A percentile compares a stretch with the other conserved stretches of the same genome.
Conservation (phyloP, 2,888 invertebrate genomes). For the Aquatica leii region DNA sequence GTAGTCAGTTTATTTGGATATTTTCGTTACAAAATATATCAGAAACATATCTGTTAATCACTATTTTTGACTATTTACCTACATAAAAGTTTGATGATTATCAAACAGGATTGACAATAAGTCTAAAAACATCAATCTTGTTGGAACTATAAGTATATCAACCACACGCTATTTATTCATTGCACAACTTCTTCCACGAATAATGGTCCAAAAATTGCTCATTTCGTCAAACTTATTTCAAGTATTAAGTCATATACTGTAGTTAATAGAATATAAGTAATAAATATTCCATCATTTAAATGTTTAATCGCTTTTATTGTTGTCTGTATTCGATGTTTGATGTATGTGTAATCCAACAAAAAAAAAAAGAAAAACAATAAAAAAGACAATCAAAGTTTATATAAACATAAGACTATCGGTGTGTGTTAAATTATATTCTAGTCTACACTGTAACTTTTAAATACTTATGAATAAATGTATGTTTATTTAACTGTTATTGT, state of each 20-base stretch:
- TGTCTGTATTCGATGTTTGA: constrained; percentile 16
- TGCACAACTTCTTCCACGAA: background rate
- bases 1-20: background rate
- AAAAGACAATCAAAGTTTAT: constrained; percentile 35
- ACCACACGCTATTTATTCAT: background rate
- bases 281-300: constrained; percentile 3
- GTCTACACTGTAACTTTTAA: constrained; percentile 28
- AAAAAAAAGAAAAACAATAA: constrained; percentile 31
- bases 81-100: background rate
- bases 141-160: constrained; percentile 1
- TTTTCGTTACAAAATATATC: too few species aligned
- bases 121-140: constrained; percentile 2
- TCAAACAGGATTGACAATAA: constrained; percentile 16
- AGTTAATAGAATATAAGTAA: too few species aligned
- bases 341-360: constrained; percentile 28
- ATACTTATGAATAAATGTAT: constrained; percentile 21
- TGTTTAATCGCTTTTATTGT: constrained; percentile 26
- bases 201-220: constrained; percentile 6
- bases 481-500: background rate
- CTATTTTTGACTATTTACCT: background rate
- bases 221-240: background rate
- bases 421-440: constrained; percentile 22
- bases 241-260: too few species aligned
- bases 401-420: constrained; percentile 16
- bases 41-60: background rate